Conservation (phyloP, 1,140 invertebrate species). For the Coenobita brevimanus region DNA sequence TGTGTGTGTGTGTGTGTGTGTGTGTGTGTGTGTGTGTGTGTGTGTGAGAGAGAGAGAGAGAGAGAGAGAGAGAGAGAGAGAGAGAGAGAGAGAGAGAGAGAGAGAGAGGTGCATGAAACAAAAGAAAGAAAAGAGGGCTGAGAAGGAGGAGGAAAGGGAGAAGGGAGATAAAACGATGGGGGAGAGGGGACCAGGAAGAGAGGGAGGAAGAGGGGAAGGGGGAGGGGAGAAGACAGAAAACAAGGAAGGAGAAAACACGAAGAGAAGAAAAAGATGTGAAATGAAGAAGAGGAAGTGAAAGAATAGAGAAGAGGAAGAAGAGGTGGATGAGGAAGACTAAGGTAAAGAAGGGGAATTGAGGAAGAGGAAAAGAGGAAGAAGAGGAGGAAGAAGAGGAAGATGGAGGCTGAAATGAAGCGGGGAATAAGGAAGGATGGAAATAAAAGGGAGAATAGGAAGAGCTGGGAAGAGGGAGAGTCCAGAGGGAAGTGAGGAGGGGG, state of each 20-base stretch:
- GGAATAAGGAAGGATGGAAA: not conserved
- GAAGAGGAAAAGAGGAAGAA: conserved; percentile 17
- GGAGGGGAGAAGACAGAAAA: not conserved
- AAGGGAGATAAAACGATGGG: no score
- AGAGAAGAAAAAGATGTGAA: not conserved
- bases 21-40: no score
- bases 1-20: no score
- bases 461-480: no score
- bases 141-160: not conserved
- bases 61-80: conserved; percentile 12
- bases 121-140: no score
- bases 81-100: not conserved
- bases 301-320: not conserved
- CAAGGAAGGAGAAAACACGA: no score
- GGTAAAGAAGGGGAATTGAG: not conserved
- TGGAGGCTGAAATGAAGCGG: not conserved
- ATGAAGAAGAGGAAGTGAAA: no score
- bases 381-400: not conserved
- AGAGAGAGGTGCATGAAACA: not conserved
- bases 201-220: not conserved
- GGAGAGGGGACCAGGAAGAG: not conserved
- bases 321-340: not conserved
- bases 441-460: no score
- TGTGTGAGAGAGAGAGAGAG: conserved; percentile 33
- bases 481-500: not conserved